Evolutionary conservation across 2,888 invertebrate genomes (phyloP).

Genomic region (Cynaeus angustus): DNA sequence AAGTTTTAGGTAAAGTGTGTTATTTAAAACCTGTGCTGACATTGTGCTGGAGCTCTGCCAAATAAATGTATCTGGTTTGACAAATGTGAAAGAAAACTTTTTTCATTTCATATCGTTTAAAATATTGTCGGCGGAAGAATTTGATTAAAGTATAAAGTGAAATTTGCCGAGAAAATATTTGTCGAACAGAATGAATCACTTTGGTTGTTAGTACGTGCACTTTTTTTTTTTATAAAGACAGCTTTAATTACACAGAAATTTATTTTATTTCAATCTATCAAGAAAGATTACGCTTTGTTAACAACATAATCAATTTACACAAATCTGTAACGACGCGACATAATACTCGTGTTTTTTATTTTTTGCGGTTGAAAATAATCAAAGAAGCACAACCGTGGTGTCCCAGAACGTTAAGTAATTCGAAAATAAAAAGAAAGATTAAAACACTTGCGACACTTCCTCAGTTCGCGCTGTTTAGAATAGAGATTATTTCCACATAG

Average conservation of each 20-base stretch:
- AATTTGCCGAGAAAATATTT: conserved; percentile 46
- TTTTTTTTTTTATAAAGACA: conserved; percentile 34
- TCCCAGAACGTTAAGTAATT: conserved; percentile 40
- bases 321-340: conserved; percentile 30
- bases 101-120: conserved; percentile 48
- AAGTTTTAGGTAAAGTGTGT: conserved; percentile 33
- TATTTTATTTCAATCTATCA: conserved; percentile 25
- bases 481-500: too few species aligned
- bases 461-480: too few species aligned
- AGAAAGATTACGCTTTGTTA: conserved; percentile 41
- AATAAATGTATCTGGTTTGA: conserved; percentile 47
- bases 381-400: too few species aligned
- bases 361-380: too few species aligned
- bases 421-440: conserved; percentile 36
- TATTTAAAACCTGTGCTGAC: conserved; percentile 43
- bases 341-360: too few species aligned
- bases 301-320: too few species aligned
- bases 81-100: conserved; percentile 46
- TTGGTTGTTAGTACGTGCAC: conserved; percentile 21
- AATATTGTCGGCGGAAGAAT: conserved; percentile 46
- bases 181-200: conserved; percentile 34
- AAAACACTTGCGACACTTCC: too few species aligned
- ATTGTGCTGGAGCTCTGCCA: conserved; percentile 40
- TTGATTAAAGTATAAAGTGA: conserved; percentile 48
- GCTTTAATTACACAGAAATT: conserved; percentile 38